A percentile compares a stretch with the other conserved stretches of the same genome.
These are phyloP conservation scores for Calypte anna DNA, from an alignment of 2,113 vertebrate genomes.

Conservation along the genomic window DNA sequence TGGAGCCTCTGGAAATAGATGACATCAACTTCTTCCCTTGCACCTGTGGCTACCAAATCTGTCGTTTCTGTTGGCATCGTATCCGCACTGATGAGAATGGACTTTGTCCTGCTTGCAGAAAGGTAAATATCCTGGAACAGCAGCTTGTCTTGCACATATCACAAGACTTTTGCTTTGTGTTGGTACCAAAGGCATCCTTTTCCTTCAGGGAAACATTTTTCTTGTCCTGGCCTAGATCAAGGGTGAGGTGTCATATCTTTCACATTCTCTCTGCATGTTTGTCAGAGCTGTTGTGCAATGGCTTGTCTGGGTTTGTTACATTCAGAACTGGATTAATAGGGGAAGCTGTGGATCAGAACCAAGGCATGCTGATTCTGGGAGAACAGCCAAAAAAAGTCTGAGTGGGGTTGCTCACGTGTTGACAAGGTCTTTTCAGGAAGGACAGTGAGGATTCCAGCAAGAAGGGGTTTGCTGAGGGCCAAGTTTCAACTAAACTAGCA, in stretches of 20 bases:
- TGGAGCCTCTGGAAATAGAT: conserved; percentile 98
- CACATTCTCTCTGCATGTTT: background rate
- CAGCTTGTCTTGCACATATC: background rate
- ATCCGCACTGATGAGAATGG: conserved; percentile 99
- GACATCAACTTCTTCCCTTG: conserved; percentile 99
- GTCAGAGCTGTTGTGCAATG: background rate
- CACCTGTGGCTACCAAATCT: conserved; percentile 99
- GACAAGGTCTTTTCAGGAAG: background rate
- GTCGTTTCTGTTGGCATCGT: conserved; percentile 99
- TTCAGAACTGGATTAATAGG: background rate
- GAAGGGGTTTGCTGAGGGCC: background rate
- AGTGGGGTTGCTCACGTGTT: background rate
- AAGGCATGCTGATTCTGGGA: conserved; percentile 2
- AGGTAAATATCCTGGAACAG: conserved; percentile 81
- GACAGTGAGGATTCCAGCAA: background rate
- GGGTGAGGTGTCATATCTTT: conserved; percentile 8
- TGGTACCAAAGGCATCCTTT: conserved; percentile 18
- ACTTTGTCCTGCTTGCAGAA: conserved; percentile 99
- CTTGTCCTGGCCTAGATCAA: background rate
- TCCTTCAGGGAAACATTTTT: background rate
- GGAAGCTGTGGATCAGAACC: conserved; percentile 6
- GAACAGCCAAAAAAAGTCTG: background rate
- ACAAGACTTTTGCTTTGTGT: background rate
- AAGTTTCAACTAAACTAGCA: background rate
- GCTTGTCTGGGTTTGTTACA: background rate